Percentiles rank a stretch among this genome's conserved stretches.
phyloP scores from a whole-genome alignment of 2,888 invertebrate species.

The Polymixis flavicincta region DNA sequence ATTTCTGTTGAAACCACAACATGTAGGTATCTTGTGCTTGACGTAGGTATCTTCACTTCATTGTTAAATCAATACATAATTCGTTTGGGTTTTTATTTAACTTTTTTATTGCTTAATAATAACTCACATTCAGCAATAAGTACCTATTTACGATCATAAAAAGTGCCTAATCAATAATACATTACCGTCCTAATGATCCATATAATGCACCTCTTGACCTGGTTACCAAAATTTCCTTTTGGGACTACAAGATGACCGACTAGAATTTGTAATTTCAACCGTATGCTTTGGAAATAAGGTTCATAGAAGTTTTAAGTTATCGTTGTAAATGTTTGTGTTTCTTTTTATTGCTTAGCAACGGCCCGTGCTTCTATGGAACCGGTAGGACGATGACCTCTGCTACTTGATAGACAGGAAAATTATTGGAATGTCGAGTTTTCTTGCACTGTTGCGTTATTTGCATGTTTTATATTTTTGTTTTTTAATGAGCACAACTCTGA shows the following conservation, averaged over 20 bases:
- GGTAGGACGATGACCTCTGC: slow-evolving; percentile 74
- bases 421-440: slow-evolving; percentile 60
- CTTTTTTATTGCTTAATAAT: slow-evolving; percentile 23
- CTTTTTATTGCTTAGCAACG: slow-evolving; percentile 82
- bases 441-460: slow-evolving; percentile 35
- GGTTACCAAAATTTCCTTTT: slow-evolving; percentile 63
- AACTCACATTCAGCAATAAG: slow-evolving; percentile 15
- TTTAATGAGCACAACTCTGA: slow-evolving; percentile 24
- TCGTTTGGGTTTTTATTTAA: neutral
- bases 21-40: no score
- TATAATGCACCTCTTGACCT: slow-evolving; percentile 75
- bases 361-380: slow-evolving; percentile 68
- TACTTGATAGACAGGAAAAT: slow-evolving; percentile 64
- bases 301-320: slow-evolving; percentile 36
- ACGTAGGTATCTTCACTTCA: neutral
- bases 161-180: slow-evolving; percentile 71
- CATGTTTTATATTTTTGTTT: slow-evolving; percentile 38
- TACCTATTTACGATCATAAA: slow-evolving; percentile 25
- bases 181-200: slow-evolving; percentile 70
- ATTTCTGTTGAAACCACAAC: neutral
- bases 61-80: no score
- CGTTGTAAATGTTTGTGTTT: slow-evolving; percentile 73
- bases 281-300: slow-evolving; percentile 65
- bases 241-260: slow-evolving; percentile 30
- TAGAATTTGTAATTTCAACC: slow-evolving; percentile 58